These are phyloP conservation scores for Hydriomena furcata DNA, from an alignment of 2,888 invertebrate species.

Conservation along the genomic window DNA sequence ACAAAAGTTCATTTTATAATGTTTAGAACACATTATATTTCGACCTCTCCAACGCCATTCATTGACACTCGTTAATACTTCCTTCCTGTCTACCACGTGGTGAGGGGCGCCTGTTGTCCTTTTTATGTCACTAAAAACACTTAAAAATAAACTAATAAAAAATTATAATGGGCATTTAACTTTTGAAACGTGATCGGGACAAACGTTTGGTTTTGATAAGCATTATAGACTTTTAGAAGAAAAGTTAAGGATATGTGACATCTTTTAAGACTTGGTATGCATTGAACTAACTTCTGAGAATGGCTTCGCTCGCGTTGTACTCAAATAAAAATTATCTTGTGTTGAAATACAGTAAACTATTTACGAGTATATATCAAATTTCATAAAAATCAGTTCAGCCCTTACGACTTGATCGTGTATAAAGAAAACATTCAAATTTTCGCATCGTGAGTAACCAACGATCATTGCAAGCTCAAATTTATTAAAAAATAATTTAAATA, in stretches of 20 bases:
- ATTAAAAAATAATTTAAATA: no score
- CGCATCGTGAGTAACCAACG: no score
- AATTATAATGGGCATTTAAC: constrained; percentile 6
- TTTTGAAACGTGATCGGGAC: constrained; percentile 15
- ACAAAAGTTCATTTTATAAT: constrained; percentile 6
- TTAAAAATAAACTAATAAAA: constrained; percentile 13
- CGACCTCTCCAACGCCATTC: constrained; percentile 37
- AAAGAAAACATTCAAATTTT: no score
- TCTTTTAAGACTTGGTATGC: no score
- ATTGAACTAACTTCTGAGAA: no score
- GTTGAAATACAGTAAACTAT: no score
- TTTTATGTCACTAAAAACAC: constrained; percentile 46
- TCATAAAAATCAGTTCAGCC: no score
- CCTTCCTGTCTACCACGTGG: constrained; percentile 63
- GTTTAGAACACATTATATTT: constrained; percentile 5
- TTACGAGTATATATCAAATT: no score
- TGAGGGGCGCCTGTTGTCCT: constrained; percentile 40
- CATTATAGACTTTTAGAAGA: constrained; percentile 1
- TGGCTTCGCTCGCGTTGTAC: no score
- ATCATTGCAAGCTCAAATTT: no score
- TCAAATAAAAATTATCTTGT: no score
- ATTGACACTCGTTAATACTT: constrained; percentile 56
- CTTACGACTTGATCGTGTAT: no score
- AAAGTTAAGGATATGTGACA: neutral
- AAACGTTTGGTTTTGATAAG: constrained; percentile 12